These are phyloP conservation scores for Leiothrix lutea DNA, from an alignment of 2,113 vertebrate species.

Conservation along the genomic window DNA sequence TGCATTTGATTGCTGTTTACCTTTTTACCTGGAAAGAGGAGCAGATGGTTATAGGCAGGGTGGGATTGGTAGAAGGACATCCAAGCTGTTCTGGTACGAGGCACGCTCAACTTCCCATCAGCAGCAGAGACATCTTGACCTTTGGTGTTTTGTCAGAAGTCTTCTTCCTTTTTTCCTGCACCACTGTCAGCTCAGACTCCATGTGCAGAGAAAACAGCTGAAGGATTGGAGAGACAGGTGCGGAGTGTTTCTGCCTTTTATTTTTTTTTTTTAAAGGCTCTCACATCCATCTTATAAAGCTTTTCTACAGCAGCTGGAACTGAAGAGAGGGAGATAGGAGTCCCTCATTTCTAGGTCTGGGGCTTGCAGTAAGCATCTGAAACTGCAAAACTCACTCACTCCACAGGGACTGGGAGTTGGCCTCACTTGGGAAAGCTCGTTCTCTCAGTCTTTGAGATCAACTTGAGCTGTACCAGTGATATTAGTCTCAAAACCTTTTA, in stretches of 20 bases:
- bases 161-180: not conserved
- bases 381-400: not conserved
- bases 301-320: not conserved
- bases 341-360: not conserved
- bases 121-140: not conserved
- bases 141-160: not conserved
- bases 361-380: not conserved
- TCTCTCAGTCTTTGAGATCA: not conserved
- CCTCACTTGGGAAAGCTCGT: not conserved
- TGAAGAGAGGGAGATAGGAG: not conserved
- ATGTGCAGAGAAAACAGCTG: not conserved
- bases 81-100: not conserved
- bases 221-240: not conserved
- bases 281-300: not conserved
- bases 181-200: not conserved
- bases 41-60: constrained; percentile 4
- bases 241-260: not conserved
- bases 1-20: constrained; percentile 15
- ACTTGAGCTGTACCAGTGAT: not conserved
- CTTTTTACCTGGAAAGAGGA: constrained; percentile 20
- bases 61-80: not conserved
- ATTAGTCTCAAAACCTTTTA: not conserved
- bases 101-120: not conserved
- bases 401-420: not conserved
- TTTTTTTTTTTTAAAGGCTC: not conserved